A percentile compares a stretch with the other conserved stretches of the same genome.
Evolutionary conservation across 2,113 vertebrate genomes (phyloP).

Genomic region (Crotophaga sulcirostris): DNA sequence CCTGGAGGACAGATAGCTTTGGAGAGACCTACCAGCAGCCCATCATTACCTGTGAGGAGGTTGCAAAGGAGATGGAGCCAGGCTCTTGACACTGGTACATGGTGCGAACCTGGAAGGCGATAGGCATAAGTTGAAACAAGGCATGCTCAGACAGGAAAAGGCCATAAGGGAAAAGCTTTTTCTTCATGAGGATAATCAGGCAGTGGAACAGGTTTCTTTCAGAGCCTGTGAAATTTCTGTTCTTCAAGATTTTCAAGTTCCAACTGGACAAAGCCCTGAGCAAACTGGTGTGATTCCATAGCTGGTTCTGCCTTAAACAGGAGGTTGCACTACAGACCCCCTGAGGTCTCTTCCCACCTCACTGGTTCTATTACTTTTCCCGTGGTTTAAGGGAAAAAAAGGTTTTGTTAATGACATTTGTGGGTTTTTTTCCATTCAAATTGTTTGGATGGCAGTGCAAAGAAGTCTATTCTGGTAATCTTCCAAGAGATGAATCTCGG

Average conservation of each 20-base stretch:
- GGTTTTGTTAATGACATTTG: background rate
- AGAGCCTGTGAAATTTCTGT: background rate
- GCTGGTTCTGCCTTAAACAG: background rate
- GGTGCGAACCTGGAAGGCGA: background rate
- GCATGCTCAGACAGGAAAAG: background rate
- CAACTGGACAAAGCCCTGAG: background rate
- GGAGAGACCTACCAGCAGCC: background rate
- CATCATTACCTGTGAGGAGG: background rate
- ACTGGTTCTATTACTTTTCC: background rate
- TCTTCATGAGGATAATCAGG: background rate
- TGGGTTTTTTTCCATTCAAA: background rate
- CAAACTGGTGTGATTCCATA: background rate
- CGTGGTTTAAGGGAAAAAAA: background rate
- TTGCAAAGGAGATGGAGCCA: background rate
- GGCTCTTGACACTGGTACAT: background rate
- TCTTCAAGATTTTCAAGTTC: background rate
- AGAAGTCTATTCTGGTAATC: background rate
- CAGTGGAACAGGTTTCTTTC: background rate
- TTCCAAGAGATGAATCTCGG: background rate
- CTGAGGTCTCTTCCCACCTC: background rate
- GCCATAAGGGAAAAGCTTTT: background rate
- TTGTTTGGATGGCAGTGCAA: background rate
- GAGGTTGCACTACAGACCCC: background rate
- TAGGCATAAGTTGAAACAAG: background rate
- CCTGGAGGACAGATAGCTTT: background rate